Evolutionary conservation across 2,888 invertebrate species (phyloP).

Genomic region (Leptothorax acervorum): DNA sequence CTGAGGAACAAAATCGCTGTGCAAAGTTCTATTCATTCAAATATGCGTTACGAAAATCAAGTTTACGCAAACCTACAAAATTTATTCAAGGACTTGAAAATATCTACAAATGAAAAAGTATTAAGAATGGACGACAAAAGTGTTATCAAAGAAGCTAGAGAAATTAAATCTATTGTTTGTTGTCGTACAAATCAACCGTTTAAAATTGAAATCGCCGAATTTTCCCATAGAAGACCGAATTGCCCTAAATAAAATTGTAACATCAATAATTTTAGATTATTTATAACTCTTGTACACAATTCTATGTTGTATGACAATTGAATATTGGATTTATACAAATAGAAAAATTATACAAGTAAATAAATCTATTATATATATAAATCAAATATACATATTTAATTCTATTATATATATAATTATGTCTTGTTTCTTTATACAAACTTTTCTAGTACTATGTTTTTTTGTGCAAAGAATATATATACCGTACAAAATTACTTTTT

Average conservation of each 20-base stretch:
- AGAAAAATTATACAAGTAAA: constrained; percentile 12
- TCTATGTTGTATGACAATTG: background rate
- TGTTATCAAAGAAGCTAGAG: background rate
- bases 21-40: constrained; percentile 54
- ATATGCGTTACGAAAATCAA: constrained; percentile 58
- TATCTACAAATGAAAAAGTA: background rate
- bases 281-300: background rate
- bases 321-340: background rate
- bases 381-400: too few relatives aligned
- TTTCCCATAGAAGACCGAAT: background rate
- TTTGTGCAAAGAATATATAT: background rate
- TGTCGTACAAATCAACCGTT: background rate
- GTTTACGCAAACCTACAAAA: constrained; percentile 63
- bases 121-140: background rate
- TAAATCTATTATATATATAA: background rate
- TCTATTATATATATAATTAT: background rate
- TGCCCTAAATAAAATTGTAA: background rate
- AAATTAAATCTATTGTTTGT: background rate
- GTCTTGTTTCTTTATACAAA: background rate
- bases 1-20: constrained; percentile 61
- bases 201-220: background rate
- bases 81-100: constrained; percentile 65
- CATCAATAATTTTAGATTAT: background rate
- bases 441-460: background rate
- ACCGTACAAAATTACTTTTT: background rate